Evolutionary conservation across 30 jellyfish, hydroid and myxozoan genomes (phyloP).

Genomic region (Hydra vulgaris): DNA sequence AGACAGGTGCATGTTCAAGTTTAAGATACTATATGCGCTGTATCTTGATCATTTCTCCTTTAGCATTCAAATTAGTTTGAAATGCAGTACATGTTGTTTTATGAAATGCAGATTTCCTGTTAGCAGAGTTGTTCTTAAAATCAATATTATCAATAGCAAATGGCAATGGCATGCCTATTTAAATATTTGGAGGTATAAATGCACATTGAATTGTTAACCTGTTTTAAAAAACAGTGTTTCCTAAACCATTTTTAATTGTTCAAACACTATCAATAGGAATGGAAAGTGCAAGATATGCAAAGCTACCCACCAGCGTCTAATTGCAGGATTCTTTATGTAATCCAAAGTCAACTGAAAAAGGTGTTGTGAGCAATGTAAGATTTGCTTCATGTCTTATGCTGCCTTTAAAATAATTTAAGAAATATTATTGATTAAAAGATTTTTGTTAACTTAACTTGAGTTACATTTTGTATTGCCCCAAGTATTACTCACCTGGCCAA

Average conservation of each 20-base stretch:
- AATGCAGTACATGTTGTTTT: too few species aligned
- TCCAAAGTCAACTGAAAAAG: conserved; percentile 35
- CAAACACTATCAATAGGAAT: conserved; percentile 26
- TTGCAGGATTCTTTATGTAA: conserved; percentile 22
- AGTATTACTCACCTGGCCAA: conserved; percentile 18
- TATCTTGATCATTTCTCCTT: too few species aligned
- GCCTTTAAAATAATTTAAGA: conserved; percentile 2
- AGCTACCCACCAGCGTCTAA: conserved; percentile 1
- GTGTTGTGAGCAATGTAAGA: conserved; percentile 7
- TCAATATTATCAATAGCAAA: conserved; percentile 28
- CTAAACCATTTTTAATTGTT: conserved; percentile 15
- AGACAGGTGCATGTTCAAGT: too few species aligned
- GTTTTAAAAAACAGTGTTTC: conserved; percentile 16
- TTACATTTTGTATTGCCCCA: conserved; percentile 14
- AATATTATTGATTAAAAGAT: conserved; percentile 1
- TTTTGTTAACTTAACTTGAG: background rate
- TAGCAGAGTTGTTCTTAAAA: too few species aligned
- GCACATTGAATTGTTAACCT: background rate
- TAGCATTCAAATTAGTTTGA: too few species aligned
- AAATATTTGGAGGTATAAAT: conserved; percentile 6
- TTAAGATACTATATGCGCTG: too few species aligned
- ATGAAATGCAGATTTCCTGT: too few species aligned
- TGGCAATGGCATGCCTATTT: background rate
- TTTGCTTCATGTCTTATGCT: conserved; percentile 11
- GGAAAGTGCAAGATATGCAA: conserved; percentile 14